These are phyloP conservation scores for Hephaestus fuliginosus DNA, from an alignment of 2,797 vertebrate genomes.

Conservation along the genomic window DNA sequence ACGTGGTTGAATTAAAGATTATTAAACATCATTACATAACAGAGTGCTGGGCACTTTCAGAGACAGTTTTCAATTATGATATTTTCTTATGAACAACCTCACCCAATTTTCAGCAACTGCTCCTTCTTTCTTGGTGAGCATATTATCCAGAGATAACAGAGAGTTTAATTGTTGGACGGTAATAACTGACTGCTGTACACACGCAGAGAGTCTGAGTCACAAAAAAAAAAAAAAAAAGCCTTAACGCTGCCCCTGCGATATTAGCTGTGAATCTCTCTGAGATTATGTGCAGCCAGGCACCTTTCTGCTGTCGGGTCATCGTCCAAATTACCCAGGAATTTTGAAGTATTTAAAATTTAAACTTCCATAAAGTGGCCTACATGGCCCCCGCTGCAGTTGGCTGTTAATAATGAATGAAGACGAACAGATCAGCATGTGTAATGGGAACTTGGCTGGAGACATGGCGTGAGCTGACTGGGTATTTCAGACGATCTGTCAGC, in stretches of 20 bases:
- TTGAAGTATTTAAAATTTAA: constrained; percentile 87
- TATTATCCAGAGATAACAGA: constrained; percentile 29
- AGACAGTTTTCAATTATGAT: constrained; percentile 20
- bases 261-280: constrained; percentile 42
- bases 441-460: constrained; percentile 76
- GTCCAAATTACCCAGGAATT: constrained; percentile 80
- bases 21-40: constrained; percentile 52
- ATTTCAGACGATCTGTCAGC: constrained; percentile 70
- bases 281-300: constrained; percentile 53
- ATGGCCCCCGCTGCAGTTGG: constrained; percentile 77
- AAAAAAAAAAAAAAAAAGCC: constrained; percentile 10
- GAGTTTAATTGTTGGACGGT: constrained; percentile 19
- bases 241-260: constrained; percentile 18
- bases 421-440: constrained; percentile 83
- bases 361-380: constrained; percentile 84
- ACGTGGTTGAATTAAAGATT: constrained; percentile 42
- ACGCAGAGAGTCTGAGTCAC: constrained; percentile 21
- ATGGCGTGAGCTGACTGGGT: constrained; percentile 66
- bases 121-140: constrained; percentile 1
- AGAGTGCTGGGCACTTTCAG: constrained; percentile 9
- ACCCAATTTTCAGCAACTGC: constrained; percentile 6
- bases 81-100: constrained; percentile 28
- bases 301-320: constrained; percentile 69
- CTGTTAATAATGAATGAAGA: constrained; percentile 86
- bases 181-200: constrained; percentile 29